A percentile compares a stretch with the other conserved stretches of the same genome.
Evolutionary conservation across 2,888 invertebrate species (phyloP).

Genomic region (Peribatodes rhomboidaria): DNA sequence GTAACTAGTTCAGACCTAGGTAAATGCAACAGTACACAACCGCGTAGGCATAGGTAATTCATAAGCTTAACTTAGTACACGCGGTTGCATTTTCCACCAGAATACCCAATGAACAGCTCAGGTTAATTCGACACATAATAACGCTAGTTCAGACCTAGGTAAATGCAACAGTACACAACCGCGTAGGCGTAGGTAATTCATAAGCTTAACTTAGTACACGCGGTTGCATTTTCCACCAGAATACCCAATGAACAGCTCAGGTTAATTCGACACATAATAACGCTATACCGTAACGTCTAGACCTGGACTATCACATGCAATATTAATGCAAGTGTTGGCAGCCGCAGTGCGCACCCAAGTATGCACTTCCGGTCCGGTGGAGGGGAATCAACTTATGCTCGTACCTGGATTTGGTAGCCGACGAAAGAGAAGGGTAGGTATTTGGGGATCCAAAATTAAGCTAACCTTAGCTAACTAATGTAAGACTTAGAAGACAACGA

Average conservation of each 20-base stretch:
- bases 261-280: slow-evolving; percentile 18
- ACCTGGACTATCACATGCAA: slow-evolving; percentile 35
- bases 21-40: too few relatives aligned
- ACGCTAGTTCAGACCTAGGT: slow-evolving; percentile 26
- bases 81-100: slow-evolving; percentile 1
- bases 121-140: slow-evolving; percentile 17
- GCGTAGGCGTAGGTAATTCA: too few relatives aligned
- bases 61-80: background rate
- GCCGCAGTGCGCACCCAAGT: slow-evolving; percentile 38
- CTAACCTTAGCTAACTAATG: background rate
- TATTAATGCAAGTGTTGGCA: slow-evolving; percentile 28
- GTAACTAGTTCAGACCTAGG: background rate
- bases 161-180: too few relatives aligned
- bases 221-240: slow-evolving; percentile 3
- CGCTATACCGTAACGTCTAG: background rate
- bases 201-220: background rate
- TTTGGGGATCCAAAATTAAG: background rate
- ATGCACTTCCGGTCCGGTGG: slow-evolving; percentile 45
- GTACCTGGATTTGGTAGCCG: slow-evolving; percentile 26
- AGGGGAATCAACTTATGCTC: slow-evolving; percentile 43
- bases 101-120: slow-evolving; percentile 8
- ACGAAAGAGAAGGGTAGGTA: background rate
- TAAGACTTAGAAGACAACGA: too few relatives aligned
- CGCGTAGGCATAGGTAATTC: too few relatives aligned
- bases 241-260: slow-evolving; percentile 6